Evolutionary conservation across 2,113 vertebrate species (phyloP).

Genomic region (Pelmatolapia mariae): DNA sequence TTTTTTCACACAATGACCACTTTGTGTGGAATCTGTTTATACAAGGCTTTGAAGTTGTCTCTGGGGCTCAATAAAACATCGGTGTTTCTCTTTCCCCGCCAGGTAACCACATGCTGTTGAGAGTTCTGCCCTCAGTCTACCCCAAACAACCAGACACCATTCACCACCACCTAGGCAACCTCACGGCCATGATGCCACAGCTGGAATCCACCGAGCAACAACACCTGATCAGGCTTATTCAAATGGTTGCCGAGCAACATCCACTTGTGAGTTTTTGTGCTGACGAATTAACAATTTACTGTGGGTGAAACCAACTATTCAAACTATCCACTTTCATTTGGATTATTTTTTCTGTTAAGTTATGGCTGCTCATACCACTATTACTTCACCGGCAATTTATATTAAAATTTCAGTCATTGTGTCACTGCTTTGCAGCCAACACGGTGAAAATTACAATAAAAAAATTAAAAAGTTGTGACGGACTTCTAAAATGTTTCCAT

Average conservation of each 20-base stretch:
- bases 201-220: conserved; percentile 81
- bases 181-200: conserved; percentile 75
- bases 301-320: not conserved
- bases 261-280: conserved; percentile 69
- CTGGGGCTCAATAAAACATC: not conserved
- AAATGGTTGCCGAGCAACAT: conserved; percentile 79
- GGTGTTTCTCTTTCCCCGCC: not conserved
- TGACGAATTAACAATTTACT: not conserved
- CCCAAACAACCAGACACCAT: conserved; percentile 76
- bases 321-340: not conserved
- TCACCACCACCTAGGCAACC: conserved; percentile 68
- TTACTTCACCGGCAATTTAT: not conserved
- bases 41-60: not conserved
- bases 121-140: conserved; percentile 86
- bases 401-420: not conserved
- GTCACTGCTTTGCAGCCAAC: not conserved
- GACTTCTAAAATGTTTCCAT: not conserved
- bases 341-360: not conserved
- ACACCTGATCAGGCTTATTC: conserved; percentile 84
- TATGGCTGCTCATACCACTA: not conserved
- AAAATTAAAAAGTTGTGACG: not conserved
- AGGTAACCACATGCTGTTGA: conserved; percentile 88
- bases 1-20: not conserved
- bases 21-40: not conserved
- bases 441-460: not conserved